Evolutionary conservation across 2,113 vertebrate genomes (phyloP), one percentile per base, ranked within the genome.

Genomic region (Bungarus multicinctus): DNA sequence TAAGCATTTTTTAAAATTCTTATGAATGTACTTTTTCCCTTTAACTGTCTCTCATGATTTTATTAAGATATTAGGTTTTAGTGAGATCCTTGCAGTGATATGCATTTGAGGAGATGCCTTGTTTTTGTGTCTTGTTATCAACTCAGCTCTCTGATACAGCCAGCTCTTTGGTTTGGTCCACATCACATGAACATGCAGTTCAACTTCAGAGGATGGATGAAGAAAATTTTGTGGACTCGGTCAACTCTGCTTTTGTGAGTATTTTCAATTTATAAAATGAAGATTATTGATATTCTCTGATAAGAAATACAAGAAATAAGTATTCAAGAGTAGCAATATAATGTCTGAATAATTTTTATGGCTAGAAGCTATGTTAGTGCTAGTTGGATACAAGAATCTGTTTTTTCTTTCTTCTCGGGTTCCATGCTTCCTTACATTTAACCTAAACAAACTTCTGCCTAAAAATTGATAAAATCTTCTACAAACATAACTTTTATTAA

Each of bases 171-270:
- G 99, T 99, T 91, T 99, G 99, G 99, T 99, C 99, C 45, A 99
- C 99, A 3, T 98, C 98, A 95, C 99, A 99, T 92, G 97, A 97
- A 39, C 98, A 98, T 1, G 99, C 99, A 1, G 97, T 97, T 0
- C 98, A 99, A 94, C 98, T 99, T 93, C 97, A 99, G 2, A 47
- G 96, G 89, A 98, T 99, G 98, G 98, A 99, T 39, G 99, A 99
- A 87, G 99, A 99, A 95, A 97, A 97, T 96, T 99, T 99, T 95
- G 98, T 99, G 52, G 99, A 99, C 54, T 98, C 98, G 18, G 97
- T 99, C 96, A 99, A 99, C 97, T 99, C 99, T 90, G 99, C 99
- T 92, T 99, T 99, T 94, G 99, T 99, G 95, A 99, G 99, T 98
- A 90, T 91, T 91, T 50, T 45, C 88, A 60, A 0, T 1, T 54